A percentile compares a stretch with the other conserved stretches of the same genome.
Conservation (phyloP, 2,797 vertebrate species). For the Sebastes alutus region DNA sequence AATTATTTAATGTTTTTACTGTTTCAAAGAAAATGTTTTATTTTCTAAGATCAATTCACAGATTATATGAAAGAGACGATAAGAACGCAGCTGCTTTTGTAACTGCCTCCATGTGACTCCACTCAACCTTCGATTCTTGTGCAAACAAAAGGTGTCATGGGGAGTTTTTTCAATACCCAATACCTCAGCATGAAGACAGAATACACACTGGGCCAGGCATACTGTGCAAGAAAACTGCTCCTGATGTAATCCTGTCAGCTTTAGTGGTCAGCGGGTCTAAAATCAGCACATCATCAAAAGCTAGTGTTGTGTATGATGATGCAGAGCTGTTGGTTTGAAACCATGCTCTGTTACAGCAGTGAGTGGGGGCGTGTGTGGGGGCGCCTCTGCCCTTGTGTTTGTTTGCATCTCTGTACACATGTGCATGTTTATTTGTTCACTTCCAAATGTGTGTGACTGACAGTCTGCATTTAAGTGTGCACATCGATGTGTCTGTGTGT, state of each 20-base stretch:
- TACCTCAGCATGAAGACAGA: neutral
- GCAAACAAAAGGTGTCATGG: neutral
- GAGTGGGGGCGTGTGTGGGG: conserved; percentile 27
- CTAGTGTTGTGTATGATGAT: conserved; percentile 7
- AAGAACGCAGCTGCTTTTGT: neutral
- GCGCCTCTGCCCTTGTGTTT: conserved; percentile 13
- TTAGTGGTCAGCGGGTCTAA: conserved; percentile 1
- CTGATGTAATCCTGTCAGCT: conserved; percentile 23
- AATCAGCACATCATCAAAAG: conserved; percentile 11
- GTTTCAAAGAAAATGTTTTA: neutral
- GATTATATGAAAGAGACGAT: neutral
- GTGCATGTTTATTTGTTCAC: conserved; percentile 7
- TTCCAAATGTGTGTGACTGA: conserved; percentile 6
- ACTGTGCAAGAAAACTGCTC: conserved; percentile 7
- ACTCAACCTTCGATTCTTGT: neutral
- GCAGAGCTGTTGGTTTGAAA: neutral
- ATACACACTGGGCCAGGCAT: neutral
- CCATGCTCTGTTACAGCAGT: neutral
- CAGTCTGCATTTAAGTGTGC: neutral
- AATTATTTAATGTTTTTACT: neutral
- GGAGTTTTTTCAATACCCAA: neutral
- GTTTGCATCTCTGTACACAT: conserved; percentile 11
- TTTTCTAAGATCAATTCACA: neutral
- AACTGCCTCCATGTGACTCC: neutral
- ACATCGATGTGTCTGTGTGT: neutral